These are phyloP conservation scores for Drosophila biarmipes DNA, from an alignment of 1,140 invertebrate genomes.

Conservation along the genomic window DNA sequence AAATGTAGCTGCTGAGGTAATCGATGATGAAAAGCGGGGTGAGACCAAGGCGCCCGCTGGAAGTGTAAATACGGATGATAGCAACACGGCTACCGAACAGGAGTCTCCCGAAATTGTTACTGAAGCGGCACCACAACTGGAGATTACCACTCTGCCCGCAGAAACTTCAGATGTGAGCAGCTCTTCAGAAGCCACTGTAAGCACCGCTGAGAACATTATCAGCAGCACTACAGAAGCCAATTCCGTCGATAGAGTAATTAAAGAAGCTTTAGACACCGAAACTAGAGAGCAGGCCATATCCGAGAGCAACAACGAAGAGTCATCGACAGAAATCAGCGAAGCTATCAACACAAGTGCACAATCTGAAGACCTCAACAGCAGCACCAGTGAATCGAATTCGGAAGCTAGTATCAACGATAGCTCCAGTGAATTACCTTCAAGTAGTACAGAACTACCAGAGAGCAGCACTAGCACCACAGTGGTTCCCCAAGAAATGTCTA, in stretches of 20 bases:
- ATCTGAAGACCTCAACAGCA: constrained; percentile 9
- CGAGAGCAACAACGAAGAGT: background rate
- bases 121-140: background rate
- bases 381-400: background rate
- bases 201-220: background rate
- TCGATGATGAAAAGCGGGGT: constrained; percentile 57
- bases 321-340: background rate
- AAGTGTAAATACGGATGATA: constrained; percentile 40
- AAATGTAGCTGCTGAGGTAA: constrained; percentile 66
- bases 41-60: constrained; percentile 47
- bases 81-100: constrained; percentile 61
- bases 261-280: background rate
- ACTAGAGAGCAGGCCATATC: background rate
- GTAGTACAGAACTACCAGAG: constrained; percentile 5
- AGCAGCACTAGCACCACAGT: background rate
- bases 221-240: background rate
- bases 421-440: constrained; percentile 9
- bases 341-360: background rate
- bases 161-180: constrained; percentile 1
- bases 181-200: background rate
- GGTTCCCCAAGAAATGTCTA: background rate
- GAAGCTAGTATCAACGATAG: constrained; percentile 3
- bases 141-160: constrained; percentile 7
- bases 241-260: background rate
- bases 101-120: constrained; percentile 44